phyloP scores from a whole-genome alignment of 2,113 vertebrate species.

The Gasterosteus nipponicus region DNA sequence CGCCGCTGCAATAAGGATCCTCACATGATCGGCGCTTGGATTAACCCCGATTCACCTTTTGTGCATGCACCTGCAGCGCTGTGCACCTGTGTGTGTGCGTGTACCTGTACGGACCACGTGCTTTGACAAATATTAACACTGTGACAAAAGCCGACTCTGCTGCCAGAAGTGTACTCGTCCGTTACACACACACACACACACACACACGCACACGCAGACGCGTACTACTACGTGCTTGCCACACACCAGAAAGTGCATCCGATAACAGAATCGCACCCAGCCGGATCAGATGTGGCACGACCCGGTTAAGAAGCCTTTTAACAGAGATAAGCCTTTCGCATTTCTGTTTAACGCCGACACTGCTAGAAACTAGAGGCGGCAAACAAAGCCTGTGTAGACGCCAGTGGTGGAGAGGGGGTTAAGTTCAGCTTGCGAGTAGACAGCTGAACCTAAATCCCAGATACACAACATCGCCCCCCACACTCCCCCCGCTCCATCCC shows the following conservation, averaged over 20 bases:
- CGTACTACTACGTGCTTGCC: constrained; percentile 22
- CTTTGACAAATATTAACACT: constrained; percentile 61
- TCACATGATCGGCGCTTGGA: background rate
- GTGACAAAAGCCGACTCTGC: constrained; percentile 23
- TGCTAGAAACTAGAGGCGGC: constrained; percentile 29
- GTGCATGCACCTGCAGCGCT: too few species aligned
- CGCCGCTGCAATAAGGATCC: background rate
- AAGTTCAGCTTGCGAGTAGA: constrained; percentile 71
- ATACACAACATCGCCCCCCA: constrained; percentile 63
- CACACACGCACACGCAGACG: constrained; percentile 12
- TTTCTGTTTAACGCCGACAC: constrained; percentile 59
- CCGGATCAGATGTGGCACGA: constrained; percentile 55
- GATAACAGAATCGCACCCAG: constrained; percentile 63
- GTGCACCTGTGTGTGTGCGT: background rate
- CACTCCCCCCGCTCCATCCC: constrained; percentile 9
- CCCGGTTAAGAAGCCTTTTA: constrained; percentile 74
- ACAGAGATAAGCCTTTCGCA: constrained; percentile 42
- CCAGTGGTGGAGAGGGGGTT: constrained; percentile 49
- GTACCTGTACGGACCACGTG: constrained; percentile 45
- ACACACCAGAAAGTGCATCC: constrained; percentile 17
- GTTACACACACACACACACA: constrained; percentile 8
- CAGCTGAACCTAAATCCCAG: constrained; percentile 82
- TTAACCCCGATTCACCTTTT: background rate
- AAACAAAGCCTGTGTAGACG: constrained; percentile 40
- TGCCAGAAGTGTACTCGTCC: constrained; percentile 5